phyloP scores from a whole-genome alignment of 2,113 vertebrate species.

The Fukomys damarensis region DNA sequence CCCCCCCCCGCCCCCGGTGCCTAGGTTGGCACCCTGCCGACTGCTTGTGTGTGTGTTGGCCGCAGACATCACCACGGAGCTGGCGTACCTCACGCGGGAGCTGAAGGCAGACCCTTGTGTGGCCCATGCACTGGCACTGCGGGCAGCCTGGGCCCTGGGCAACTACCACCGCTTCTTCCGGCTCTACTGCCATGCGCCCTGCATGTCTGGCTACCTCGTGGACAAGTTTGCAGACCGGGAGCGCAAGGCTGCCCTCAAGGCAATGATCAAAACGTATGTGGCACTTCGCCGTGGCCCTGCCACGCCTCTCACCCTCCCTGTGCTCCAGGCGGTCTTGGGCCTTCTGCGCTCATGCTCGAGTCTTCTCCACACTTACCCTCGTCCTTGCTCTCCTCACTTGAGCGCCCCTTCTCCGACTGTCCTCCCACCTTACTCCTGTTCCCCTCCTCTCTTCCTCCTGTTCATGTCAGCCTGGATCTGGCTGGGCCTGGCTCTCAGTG shows the following conservation, averaged over 20 bases:
- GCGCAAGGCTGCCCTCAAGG: conserved; percentile 92
- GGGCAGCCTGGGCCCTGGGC: conserved; percentile 93
- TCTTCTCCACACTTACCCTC: not conserved
- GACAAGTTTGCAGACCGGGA: conserved; percentile 96
- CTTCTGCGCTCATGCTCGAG: not conserved
- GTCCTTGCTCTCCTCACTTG: too few species aligned
- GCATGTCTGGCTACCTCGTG: conserved; percentile 95
- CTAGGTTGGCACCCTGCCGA: rapidly evolving
- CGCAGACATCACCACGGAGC: conserved; percentile 93
- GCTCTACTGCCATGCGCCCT: conserved; percentile 91
- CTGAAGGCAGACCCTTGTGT: conserved; percentile 91
- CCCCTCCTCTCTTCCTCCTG: not conserved
- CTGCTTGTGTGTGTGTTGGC: not conserved
- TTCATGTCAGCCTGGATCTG: rapidly evolving
- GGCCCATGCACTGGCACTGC: conserved; percentile 90
- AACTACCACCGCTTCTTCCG: conserved; percentile 95
- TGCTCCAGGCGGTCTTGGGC: not conserved
- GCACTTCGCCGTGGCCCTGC: not conserved
- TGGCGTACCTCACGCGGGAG: conserved; percentile 91
- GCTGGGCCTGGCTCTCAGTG: not conserved
- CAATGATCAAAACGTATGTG: conserved; percentile 96
- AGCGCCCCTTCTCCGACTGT: not conserved
- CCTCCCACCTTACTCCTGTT: not conserved
- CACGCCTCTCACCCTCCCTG: not conserved
- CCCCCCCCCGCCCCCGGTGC: rapidly evolving